Conservation (phyloP, 2,888 invertebrate species). For the Ditula angustiorana region DNA sequence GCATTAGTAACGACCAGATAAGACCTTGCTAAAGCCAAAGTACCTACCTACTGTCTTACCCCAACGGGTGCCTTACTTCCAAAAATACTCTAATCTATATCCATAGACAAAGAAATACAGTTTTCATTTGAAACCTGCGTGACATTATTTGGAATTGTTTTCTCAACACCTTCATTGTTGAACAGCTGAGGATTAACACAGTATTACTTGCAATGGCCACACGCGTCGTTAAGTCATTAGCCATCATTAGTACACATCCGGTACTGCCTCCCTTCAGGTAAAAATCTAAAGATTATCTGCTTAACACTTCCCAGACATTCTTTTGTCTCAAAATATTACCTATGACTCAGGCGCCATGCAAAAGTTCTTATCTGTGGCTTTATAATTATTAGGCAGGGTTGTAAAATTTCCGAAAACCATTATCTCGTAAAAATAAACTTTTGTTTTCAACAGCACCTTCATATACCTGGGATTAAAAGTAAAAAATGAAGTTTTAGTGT, state of each 20-base stretch:
- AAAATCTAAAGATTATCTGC: slow-evolving; percentile 17
- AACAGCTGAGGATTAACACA: not conserved
- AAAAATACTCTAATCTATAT: not conserved
- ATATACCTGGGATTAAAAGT: not conserved
- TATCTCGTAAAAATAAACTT: slow-evolving; percentile 15
- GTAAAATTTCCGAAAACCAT: slow-evolving; percentile 20
- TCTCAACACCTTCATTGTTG: not conserved
- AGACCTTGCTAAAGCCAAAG: not conserved
- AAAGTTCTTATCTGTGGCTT: slow-evolving; percentile 50
- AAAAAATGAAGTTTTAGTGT: slow-evolving; percentile 2
- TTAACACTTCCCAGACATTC: slow-evolving; percentile 38
- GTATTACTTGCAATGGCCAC: slow-evolving; percentile 11
- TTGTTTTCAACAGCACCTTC: slow-evolving; percentile 16
- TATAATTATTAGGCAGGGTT: slow-evolving; percentile 50
- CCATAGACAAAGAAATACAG: not conserved
- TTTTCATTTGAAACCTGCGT: not conserved
- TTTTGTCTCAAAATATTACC: slow-evolving; percentile 60
- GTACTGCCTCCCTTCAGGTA: slow-evolving; percentile 25
- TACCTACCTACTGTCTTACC: not conserved
- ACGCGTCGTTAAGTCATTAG: slow-evolving; percentile 22
- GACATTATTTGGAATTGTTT: not conserved
- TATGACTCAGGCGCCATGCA: slow-evolving; percentile 51
- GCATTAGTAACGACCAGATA: not conserved
- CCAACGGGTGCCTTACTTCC: not conserved
- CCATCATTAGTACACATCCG: slow-evolving; percentile 16